Percentiles rank a stretch among this genome's conserved stretches.
Evolutionary conservation across 2,797 vertebrate genomes (phyloP).

Genomic region (Sebastes melanostomus): DNA sequence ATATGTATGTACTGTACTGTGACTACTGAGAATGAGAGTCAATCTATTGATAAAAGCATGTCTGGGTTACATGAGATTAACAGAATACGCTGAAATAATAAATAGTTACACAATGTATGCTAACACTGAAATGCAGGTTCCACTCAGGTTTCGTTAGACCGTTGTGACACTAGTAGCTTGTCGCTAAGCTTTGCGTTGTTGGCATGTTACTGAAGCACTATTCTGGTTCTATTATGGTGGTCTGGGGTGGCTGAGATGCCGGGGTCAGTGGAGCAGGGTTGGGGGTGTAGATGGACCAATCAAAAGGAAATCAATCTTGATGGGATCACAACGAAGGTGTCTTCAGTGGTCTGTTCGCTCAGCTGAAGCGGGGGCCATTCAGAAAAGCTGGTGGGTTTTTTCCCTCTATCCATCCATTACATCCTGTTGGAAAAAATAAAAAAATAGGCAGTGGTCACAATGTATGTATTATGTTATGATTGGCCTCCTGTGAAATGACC

Average conservation of each 20-base stretch:
- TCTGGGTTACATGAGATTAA: slow-evolving; percentile 72
- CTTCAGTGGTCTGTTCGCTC: slow-evolving; percentile 44
- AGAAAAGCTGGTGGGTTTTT: slow-evolving; percentile 59
- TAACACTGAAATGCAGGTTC: slow-evolving; percentile 72
- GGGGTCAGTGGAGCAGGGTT: slow-evolving; percentile 4
- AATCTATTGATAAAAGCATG: slow-evolving; percentile 68
- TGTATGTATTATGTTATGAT: neutral
- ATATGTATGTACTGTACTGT: slow-evolving; percentile 62
- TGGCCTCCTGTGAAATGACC: neutral
- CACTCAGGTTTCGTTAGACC: slow-evolving; percentile 60
- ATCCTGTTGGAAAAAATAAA: slow-evolving; percentile 77
- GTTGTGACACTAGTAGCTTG: slow-evolving; percentile 60
- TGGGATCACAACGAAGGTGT: slow-evolving; percentile 43
- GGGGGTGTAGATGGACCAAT: slow-evolving; percentile 41
- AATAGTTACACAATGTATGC: slow-evolving; percentile 73
- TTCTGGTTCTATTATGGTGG: slow-evolving; percentile 28
- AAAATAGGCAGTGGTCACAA: neutral
- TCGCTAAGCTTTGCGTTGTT: slow-evolving; percentile 67
- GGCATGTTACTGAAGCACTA: slow-evolving; percentile 77
- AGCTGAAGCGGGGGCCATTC: slow-evolving; percentile 43
- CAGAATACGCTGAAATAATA: slow-evolving; percentile 73
- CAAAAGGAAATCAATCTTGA: slow-evolving; percentile 52
- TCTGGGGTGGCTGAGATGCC: slow-evolving; percentile 10
- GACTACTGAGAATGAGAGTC: slow-evolving; percentile 60
- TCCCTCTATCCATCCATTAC: slow-evolving; percentile 71